Evolutionary conservation across 2,113 vertebrate species (phyloP).

Genomic region (Phyllostomus hastatus): DNA sequence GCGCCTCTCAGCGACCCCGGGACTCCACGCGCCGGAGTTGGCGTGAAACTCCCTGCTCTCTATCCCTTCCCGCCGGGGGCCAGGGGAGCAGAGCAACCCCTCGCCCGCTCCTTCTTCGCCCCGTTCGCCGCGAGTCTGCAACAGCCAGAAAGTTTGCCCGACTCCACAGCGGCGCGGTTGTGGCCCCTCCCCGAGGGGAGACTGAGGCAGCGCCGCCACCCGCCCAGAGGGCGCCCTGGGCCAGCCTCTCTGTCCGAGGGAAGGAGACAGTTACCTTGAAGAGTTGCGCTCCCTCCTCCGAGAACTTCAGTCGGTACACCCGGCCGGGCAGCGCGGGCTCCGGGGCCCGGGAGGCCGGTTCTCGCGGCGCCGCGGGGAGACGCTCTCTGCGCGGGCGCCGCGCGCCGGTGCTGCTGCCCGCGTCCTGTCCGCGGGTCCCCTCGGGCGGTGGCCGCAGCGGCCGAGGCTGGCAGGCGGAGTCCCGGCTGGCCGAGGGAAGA

Average conservation of each 20-base stretch:
- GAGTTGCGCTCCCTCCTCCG: slow-evolving; percentile 79
- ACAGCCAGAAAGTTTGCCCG: slow-evolving; percentile 52
- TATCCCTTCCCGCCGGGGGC: neutral
- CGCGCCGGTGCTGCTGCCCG: slow-evolving; percentile 55
- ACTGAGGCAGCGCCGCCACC: slow-evolving; percentile 25
- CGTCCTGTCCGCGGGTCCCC: slow-evolving; percentile 80
- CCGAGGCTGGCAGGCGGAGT: slow-evolving; percentile 77
- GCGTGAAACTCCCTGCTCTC: neutral
- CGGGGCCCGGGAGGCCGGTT: slow-evolving; percentile 37
- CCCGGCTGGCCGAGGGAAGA: slow-evolving; percentile 71
- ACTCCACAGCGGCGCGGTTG: neutral
- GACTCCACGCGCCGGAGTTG: neutral
- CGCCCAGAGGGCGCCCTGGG: neutral
- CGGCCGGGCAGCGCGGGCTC: slow-evolving; percentile 68
- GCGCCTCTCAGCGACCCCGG: neutral
- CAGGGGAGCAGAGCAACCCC: neutral
- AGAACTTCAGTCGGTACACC: slow-evolving; percentile 83
- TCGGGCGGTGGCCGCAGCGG: slow-evolving; percentile 78
- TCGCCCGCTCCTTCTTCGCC: neutral
- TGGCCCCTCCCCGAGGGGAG: neutral
- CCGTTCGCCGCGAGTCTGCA: neutral
- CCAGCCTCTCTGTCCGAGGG: neutral
- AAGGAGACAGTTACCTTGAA: slow-evolving; percentile 79
- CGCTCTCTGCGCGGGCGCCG: slow-evolving; percentile 8
- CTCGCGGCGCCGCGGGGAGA: slow-evolving; percentile 56